phyloP scores from a whole-genome alignment of 2,113 vertebrate species.

The Pterocles gutturalis region DNA sequence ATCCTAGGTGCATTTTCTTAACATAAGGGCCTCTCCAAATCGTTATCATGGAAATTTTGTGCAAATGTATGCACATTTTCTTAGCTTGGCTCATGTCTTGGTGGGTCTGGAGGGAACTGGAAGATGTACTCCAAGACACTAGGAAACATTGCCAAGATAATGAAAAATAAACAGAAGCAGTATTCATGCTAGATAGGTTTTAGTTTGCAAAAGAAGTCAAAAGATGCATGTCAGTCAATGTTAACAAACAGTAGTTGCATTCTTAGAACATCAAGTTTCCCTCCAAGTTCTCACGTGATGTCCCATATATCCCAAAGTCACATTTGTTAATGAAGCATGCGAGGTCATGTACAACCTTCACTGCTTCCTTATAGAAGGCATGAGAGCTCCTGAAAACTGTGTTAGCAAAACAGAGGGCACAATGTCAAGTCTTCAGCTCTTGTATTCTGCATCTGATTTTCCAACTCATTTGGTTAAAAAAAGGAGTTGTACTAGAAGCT shows the following conservation, averaged over 20 bases:
- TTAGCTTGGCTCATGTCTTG: background rate
- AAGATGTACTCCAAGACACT: background rate
- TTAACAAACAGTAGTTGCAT: background rate
- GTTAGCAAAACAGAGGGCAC: background rate
- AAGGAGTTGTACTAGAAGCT: background rate
- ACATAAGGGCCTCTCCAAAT: background rate
- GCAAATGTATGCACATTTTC: accelerated
- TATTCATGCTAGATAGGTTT: background rate
- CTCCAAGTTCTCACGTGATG: background rate
- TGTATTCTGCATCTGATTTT: background rate
- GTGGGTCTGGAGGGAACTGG: background rate
- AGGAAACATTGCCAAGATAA: background rate
- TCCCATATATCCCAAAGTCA: background rate
- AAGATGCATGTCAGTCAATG: background rate
- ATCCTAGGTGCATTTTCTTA: background rate
- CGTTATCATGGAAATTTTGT: background rate
- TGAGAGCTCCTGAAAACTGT: background rate
- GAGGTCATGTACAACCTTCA: background rate
- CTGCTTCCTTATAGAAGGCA: background rate
- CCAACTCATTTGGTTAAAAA: background rate
- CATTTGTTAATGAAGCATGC: background rate
- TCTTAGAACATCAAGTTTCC: background rate
- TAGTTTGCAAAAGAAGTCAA: background rate
- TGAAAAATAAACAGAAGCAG: background rate
- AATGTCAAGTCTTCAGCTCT: background rate